Evolutionary conservation across 2,888 invertebrate genomes (phyloP).

Genomic region (Plebejus argus): DNA sequence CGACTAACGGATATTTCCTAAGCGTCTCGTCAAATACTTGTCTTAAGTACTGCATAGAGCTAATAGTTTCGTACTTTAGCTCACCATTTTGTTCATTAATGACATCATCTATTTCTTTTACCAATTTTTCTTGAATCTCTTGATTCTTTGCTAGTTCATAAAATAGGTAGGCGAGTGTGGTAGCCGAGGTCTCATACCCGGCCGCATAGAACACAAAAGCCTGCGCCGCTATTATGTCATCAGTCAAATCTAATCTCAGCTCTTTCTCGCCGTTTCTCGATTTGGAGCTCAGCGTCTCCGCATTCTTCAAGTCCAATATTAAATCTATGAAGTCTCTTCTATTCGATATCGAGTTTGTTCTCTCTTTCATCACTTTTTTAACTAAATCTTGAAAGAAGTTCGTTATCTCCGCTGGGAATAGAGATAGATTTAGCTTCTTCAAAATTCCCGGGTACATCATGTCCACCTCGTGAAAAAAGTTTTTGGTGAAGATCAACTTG

Average conservation of each 20-base stretch:
- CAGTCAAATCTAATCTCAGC: conserved; percentile 51
- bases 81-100: conserved; percentile 51
- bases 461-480: conserved; percentile 48
- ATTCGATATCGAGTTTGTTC: conserved; percentile 49
- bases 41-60: conserved; percentile 62
- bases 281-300: conserved; percentile 15
- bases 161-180: conserved; percentile 57
- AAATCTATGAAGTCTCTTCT: conserved; percentile 60
- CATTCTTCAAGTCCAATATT: conserved; percentile 49
- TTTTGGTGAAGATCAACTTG: conserved; percentile 34
- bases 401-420: conserved; percentile 46
- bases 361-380: conserved; percentile 48
- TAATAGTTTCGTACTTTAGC: conserved; percentile 60
- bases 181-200: conserved; percentile 70
- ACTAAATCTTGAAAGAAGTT: conserved; percentile 46
- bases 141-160: conserved; percentile 60
- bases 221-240: conserved; percentile 60
- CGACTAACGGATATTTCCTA: conserved; percentile 67
- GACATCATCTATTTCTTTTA: conserved; percentile 53
- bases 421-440: conserved; percentile 47
- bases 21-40: conserved; percentile 62
- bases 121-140: conserved; percentile 59
- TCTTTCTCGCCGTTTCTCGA: conserved; percentile 37
- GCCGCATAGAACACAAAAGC: conserved; percentile 67
- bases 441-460: conserved; percentile 56